Evolutionary conservation across 2,888 invertebrate species (phyloP).

Genomic region (Pelosia muscerda): DNA sequence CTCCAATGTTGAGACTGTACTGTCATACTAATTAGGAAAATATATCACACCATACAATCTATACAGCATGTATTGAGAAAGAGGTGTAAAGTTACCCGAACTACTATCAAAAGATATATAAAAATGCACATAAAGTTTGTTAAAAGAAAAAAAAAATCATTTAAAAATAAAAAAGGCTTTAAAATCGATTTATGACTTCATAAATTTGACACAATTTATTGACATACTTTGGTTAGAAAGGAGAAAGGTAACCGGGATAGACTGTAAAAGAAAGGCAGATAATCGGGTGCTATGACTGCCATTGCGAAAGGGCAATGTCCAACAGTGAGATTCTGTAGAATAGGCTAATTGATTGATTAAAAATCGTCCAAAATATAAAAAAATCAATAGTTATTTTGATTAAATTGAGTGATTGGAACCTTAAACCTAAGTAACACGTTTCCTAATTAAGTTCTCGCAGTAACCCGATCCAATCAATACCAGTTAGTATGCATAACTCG

Average conservation of each 20-base stretch:
- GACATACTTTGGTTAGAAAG: not conserved
- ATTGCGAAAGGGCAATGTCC: too few species aligned
- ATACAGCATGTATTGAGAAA: not conserved
- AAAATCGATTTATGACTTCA: not conserved
- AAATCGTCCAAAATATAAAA: too few species aligned
- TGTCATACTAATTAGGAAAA: not conserved
- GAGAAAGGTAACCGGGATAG: not conserved
- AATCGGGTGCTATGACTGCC: not conserved
- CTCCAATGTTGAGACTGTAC: not conserved
- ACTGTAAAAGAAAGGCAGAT: too few species aligned
- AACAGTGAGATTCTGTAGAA: too few species aligned
- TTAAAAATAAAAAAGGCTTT: not conserved
- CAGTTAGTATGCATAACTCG: slow-evolving; percentile 25
- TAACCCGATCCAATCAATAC: slow-evolving; percentile 13
- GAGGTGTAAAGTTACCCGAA: not conserved
- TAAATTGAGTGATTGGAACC: not conserved
- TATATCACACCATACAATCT: not conserved
- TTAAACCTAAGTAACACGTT: not conserved
- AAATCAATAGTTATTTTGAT: too few species aligned
- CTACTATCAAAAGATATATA: not conserved
- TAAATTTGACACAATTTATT: not conserved
- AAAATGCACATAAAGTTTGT: not conserved
- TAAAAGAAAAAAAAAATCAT: not conserved
- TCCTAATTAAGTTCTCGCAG: slow-evolving; percentile 15
- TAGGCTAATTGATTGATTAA: too few species aligned